A percentile compares a stretch with the other conserved stretches of the same genome.
Conservation (phyloP, 2,888 invertebrate species). For the Phrixothrix hirtus region DNA sequence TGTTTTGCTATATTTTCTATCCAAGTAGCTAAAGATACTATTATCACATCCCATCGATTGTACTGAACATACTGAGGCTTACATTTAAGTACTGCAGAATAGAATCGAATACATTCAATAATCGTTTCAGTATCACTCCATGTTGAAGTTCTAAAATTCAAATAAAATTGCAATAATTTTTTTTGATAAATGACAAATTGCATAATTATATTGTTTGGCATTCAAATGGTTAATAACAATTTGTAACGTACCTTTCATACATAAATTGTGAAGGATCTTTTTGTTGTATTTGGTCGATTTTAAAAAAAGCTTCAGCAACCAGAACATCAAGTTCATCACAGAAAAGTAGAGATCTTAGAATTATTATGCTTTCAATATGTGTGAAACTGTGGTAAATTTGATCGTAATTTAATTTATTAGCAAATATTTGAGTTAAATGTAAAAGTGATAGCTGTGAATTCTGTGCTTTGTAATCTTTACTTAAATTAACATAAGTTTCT, state of each 20-base stretch:
- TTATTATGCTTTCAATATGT: slow-evolving; percentile 40
- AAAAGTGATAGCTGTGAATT: slow-evolving; percentile 33
- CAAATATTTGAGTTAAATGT: slow-evolving; percentile 48
- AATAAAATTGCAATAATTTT: slow-evolving; percentile 1
- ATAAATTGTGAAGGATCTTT: slow-evolving; percentile 40
- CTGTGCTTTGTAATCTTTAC: slow-evolving; percentile 24
- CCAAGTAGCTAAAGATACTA: slow-evolving; percentile 73
- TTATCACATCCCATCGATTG: slow-evolving; percentile 74
- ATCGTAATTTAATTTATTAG: slow-evolving; percentile 40
- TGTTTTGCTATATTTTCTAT: slow-evolving; percentile 59
- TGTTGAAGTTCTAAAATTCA: slow-evolving; percentile 5
- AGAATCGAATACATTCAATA: slow-evolving; percentile 53
- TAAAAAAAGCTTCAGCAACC: slow-evolving; percentile 47
- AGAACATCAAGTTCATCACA: slow-evolving; percentile 49
- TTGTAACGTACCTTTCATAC: slow-evolving; percentile 35
- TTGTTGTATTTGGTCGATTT: slow-evolving; percentile 41
- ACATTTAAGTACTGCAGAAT: slow-evolving; percentile 47
- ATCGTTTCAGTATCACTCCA: slow-evolving; percentile 51
- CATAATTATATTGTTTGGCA: no score
- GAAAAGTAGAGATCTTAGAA: slow-evolving; percentile 42
- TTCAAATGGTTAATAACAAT: no score
- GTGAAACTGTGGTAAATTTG: slow-evolving; percentile 36
- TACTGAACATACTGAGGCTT: slow-evolving; percentile 45
- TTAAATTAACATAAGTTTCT: slow-evolving; percentile 36
- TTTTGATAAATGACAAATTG: no score